Evolutionary conservation across 2,113 vertebrate genomes (phyloP).

Genomic region (Daboia siamensis): DNA sequence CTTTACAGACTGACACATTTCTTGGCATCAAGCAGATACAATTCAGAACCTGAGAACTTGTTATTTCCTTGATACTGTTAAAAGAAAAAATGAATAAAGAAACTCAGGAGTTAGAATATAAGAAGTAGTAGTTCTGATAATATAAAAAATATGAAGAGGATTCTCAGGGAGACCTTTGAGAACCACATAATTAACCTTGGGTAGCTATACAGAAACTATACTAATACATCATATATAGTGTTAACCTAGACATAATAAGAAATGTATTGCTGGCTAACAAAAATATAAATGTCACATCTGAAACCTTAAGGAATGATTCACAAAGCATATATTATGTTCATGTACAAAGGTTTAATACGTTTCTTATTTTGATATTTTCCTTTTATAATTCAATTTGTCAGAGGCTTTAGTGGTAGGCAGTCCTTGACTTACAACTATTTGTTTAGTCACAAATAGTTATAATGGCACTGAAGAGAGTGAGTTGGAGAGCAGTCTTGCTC

Average conservation of each 20-base stretch:
- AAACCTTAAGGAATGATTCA: neutral
- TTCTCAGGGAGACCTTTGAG: conserved; percentile 12
- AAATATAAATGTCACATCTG: neutral
- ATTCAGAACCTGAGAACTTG: neutral
- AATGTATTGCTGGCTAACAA: neutral
- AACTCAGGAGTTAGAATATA: neutral
- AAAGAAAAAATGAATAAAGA: neutral
- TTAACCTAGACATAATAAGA: neutral
- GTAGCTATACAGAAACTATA: neutral
- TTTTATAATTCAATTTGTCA: neutral
- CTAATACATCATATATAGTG: neutral
- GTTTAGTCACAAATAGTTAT: no score
- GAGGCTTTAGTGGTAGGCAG: neutral
- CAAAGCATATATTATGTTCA: neutral
- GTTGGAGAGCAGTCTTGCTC: no score
- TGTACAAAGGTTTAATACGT: neutral
- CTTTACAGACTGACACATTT: neutral
- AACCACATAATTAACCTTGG: neutral
- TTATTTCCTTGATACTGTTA: neutral
- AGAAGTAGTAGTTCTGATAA: neutral
- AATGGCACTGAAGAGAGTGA: no score
- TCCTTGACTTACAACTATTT: no score
- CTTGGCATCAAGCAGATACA: neutral
- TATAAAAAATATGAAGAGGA: conserved; percentile 7
- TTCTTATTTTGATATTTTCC: neutral